Conservation (phyloP, 2,113 vertebrate genomes). For the Pandion haliaetus region DNA sequence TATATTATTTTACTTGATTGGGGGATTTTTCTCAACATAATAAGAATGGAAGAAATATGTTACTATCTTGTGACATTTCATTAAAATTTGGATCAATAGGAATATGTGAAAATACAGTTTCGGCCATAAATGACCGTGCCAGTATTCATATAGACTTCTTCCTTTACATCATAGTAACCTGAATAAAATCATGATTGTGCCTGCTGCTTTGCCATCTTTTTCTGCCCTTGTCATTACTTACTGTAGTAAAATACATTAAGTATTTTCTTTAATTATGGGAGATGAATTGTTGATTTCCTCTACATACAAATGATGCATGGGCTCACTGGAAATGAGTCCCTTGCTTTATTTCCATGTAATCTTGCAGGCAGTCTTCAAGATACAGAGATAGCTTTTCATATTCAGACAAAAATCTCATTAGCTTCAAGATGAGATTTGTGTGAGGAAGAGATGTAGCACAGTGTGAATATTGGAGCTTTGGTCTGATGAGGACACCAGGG, state of each 20-base stretch:
- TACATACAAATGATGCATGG: neutral
- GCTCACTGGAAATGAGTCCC: neutral
- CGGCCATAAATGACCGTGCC: neutral
- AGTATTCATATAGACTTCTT: neutral
- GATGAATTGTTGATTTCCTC: neutral
- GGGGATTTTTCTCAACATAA: neutral
- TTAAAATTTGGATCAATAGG: conserved; percentile 3
- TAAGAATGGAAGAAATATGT: neutral
- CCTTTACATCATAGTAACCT: neutral
- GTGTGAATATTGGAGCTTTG: neutral
- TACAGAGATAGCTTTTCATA: neutral
- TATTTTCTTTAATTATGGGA: neutral
- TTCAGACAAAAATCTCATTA: neutral
- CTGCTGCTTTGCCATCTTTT: neutral
- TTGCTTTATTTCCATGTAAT: neutral
- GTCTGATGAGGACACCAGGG: fast-evolving
- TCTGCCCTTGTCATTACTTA: neutral
- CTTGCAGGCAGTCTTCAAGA: neutral
- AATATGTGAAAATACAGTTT: conserved; percentile 1
- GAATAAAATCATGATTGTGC: neutral
- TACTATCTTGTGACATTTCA: neutral
- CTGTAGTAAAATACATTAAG: neutral
- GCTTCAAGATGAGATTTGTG: neutral
- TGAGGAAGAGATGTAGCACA: neutral
- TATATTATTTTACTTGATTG: neutral